phyloP scores from a whole-genome alignment of 1,140 invertebrate species.

The Pseudomyrmex sp. region DNA sequence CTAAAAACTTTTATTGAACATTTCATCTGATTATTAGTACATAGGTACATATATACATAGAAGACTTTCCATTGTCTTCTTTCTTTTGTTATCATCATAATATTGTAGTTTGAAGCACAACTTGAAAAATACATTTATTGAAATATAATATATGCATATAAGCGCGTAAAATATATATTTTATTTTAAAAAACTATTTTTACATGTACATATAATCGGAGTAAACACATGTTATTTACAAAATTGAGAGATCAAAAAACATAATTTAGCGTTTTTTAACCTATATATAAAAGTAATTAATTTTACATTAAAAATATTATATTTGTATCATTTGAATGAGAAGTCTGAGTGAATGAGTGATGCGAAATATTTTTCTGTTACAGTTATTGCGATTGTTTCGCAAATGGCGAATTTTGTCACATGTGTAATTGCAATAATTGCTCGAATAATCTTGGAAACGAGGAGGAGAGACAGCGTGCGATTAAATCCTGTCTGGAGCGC shows the following conservation, averaged over 20 bases:
- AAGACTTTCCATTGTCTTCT: conserved; percentile 38
- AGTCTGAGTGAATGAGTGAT: background rate
- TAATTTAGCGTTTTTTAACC: no score
- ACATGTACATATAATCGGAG: background rate
- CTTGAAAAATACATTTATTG: conserved; percentile 30
- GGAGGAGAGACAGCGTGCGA: conserved; percentile 96
- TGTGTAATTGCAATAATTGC: conserved; percentile 99
- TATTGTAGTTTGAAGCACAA: conserved; percentile 66
- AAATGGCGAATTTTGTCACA: conserved; percentile 99
- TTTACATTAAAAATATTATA: no score
- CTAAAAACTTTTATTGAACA: background rate
- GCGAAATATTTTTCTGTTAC: conserved; percentile 69
- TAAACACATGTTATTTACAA: conserved; percentile 1
- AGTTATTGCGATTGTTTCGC: conserved; percentile 99
- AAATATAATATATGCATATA: background rate
- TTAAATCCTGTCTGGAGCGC: conserved; percentile 96
- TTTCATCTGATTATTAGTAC: background rate
- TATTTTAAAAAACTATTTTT: no score
- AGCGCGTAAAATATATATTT: no score
- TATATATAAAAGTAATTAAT: no score
- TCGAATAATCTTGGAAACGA: conserved; percentile 98
- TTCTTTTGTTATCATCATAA: conserved; percentile 73
- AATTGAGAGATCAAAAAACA: background rate
- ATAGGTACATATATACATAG: conserved; percentile 29
- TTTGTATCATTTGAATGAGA: background rate